These are phyloP conservation scores for Sipha maydis DNA, from an alignment of 2,888 invertebrate species.

Conservation along the genomic window DNA sequence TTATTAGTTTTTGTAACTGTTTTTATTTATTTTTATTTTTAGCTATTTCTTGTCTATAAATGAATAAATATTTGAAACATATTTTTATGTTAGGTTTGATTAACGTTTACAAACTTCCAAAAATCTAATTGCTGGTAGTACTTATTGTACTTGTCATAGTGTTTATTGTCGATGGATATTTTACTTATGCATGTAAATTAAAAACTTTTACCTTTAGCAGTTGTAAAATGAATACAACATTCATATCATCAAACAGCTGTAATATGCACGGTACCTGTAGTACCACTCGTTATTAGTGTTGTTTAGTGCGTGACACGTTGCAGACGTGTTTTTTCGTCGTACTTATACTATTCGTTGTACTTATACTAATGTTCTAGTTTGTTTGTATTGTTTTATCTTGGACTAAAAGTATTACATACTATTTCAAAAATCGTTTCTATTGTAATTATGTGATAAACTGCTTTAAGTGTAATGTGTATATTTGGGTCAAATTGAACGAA, in stretches of 20 bases:
- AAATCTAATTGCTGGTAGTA: neutral
- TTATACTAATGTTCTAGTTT: slow-evolving; percentile 8
- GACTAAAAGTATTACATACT: slow-evolving; percentile 12
- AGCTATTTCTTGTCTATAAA: too few species aligned
- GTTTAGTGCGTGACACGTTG: slow-evolving; percentile 57
- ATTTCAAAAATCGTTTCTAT: neutral
- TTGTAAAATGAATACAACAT: slow-evolving; percentile 7
- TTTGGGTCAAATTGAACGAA: slow-evolving; percentile 20
- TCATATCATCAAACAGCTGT: slow-evolving; percentile 49
- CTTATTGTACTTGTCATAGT: neutral
- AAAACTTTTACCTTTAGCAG: slow-evolving; percentile 48
- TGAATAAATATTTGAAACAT: too few species aligned
- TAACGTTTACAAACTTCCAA: too few species aligned
- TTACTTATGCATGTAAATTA: slow-evolving; percentile 29
- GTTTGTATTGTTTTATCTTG: slow-evolving; percentile 29
- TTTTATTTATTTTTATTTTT: too few species aligned
- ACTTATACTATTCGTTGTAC: slow-evolving; percentile 12
- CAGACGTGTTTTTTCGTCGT: slow-evolving; percentile 39
- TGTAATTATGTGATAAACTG: neutral
- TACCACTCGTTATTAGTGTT: slow-evolving; percentile 31
- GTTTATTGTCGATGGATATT: neutral
- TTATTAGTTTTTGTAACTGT: too few species aligned
- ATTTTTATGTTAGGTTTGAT: too few species aligned
- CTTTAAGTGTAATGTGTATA: neutral
- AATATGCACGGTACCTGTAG: slow-evolving; percentile 2